phyloP scores from a whole-genome alignment of 64 coral and sea anemone species.

The Exaiptasia diaphana region DNA sequence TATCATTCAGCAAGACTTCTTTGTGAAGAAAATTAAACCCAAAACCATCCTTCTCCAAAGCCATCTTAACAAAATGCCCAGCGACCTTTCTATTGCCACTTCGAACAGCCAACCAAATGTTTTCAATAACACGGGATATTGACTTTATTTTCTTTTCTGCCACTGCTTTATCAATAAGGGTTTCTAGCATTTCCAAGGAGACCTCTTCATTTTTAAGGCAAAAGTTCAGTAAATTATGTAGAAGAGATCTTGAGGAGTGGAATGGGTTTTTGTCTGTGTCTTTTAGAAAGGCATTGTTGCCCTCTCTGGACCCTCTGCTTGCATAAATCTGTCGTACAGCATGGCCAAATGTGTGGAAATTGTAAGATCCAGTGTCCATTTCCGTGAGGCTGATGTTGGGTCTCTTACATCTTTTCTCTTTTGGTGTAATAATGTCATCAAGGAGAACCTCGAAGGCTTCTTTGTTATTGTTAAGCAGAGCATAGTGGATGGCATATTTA shows the following conservation, averaged over 20 bases:
- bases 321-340: constrained; percentile 70
- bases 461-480: constrained; percentile 58
- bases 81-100: constrained; percentile 71
- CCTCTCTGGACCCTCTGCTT: constrained; percentile 78
- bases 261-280: no score
- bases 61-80: constrained; percentile 75
- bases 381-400: constrained; percentile 43
- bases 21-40: constrained; percentile 89
- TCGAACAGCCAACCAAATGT: constrained; percentile 61
- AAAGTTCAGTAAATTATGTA: neutral
- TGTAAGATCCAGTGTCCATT: constrained; percentile 92
- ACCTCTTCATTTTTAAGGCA: neutral
- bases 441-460: constrained; percentile 60
- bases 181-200: neutral
- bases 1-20: constrained; percentile 78
- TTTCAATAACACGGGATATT: constrained; percentile 31
- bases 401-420: constrained; percentile 27
- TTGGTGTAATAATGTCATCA: constrained; percentile 30
- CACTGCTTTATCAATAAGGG: neutral
- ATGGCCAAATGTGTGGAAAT: constrained; percentile 89
- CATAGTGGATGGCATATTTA: constrained; percentile 53
- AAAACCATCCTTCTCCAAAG: constrained; percentile 67
- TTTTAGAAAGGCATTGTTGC: constrained; percentile 84
- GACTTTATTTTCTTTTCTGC: neutral
- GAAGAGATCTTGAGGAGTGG: no score